Evolutionary conservation across 2,113 vertebrate genomes (phyloP).

Genomic region (Aegotheles bennettii): DNA sequence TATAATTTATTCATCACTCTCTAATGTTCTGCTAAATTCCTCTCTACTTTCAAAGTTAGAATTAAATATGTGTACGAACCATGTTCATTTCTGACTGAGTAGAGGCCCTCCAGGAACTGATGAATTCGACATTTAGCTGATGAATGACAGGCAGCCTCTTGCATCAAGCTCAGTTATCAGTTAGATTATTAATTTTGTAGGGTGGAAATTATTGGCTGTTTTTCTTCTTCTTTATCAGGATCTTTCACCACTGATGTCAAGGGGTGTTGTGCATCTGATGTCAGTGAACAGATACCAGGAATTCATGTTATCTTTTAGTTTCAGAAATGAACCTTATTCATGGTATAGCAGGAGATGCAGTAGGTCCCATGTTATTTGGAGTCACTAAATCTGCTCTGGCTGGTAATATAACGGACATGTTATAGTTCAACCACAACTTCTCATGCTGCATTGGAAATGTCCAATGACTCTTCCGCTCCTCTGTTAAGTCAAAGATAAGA

Average conservation of each 20-base stretch:
- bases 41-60: constrained; percentile 3
- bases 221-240: neutral
- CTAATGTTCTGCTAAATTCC: constrained; percentile 53
- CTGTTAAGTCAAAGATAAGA: neutral
- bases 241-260: neutral
- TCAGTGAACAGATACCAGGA: neutral
- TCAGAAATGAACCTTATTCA: neutral
- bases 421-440: neutral
- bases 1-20: constrained; percentile 53
- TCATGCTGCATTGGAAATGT: neutral
- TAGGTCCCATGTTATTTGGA: neutral
- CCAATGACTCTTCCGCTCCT: neutral
- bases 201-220: neutral
- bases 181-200: neutral
- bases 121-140: neutral
- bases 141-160: neutral
- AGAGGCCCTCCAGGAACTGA: neutral
- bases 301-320: neutral
- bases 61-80: constrained; percentile 24
- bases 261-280: neutral
- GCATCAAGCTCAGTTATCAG: neutral
- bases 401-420: neutral
- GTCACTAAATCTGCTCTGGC: neutral
- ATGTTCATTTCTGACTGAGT: constrained; percentile 20
- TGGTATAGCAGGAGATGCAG: neutral